Base-by-base conservation (phyloP, 2,113 vertebrate species). In the Acinonyx jubatus region DNA sequence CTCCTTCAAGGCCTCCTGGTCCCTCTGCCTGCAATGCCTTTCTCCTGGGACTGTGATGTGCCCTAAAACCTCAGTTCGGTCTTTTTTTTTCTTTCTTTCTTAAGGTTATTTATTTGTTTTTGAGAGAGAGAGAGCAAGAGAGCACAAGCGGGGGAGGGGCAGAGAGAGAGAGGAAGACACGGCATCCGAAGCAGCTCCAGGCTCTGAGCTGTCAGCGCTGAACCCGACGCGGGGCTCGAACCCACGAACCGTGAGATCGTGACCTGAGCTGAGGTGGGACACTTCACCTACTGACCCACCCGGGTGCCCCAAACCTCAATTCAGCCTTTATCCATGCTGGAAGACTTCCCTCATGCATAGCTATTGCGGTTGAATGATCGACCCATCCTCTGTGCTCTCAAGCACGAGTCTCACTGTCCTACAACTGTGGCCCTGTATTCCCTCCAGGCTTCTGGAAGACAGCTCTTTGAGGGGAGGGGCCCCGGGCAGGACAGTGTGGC, bases 401-500 rank as follows among this genome's bases (percentile, higher is more conserved):
- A 55, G 11, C 38, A 9, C 16, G 9, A 50, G 27, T 38, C 31
- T 92, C 18, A 6, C 23, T 61, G 25, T 38, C 61, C 33, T 71
- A 10, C 0, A 45, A 23, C 12, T 5, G 9, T 18, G 14, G 12
- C 31, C 50, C 10, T 48, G 14, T 3, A 0, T 57, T 65, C 13
- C 74, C 13, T 25, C 12, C 27, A 19, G 27, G n/a, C 25, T n/a
- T 27, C 8, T 21, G 0, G 45, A 95, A 80, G 38, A 21, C 68
- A 80, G 38, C 14, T 4, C 9, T 29, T 7, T 61, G 11, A 88
- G 15, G 23, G 10, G 29, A 29, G 15, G n/a, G 23, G 25, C n/a
- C 11, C 27, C 3, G 8, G 8, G 14, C 23, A 36, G 16, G 1
- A 18, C 12, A 61, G 57, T 0, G 2, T 2, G 18, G 18, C 9